Conservation (phyloP, 2,797 vertebrate genomes). For the Anas capensis region DNA sequence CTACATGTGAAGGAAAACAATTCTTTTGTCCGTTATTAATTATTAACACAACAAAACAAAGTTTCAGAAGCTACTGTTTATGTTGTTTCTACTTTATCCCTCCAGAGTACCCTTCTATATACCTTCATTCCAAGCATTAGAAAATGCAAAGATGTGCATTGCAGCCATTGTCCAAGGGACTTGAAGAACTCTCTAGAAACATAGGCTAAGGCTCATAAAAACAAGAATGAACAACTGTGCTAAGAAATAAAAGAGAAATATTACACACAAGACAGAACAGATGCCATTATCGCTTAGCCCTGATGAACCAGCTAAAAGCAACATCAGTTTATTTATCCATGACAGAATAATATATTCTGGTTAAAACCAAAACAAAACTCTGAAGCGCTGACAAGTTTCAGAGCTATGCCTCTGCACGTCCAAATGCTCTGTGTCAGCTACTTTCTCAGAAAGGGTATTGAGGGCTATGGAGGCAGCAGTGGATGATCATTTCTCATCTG, state of each 20-base stretch:
- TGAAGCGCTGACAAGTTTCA: not conserved
- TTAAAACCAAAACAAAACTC: not conserved
- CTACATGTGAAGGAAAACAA: not conserved
- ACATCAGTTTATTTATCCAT: constrained; percentile 24
- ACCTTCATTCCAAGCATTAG: constrained; percentile 30
- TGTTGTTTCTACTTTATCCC: constrained; percentile 46
- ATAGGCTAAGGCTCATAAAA: not conserved
- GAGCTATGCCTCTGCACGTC: not conserved
- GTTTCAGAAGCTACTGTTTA: constrained; percentile 39
- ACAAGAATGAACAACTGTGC: constrained; percentile 1
- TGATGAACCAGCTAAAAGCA: constrained; percentile 55
- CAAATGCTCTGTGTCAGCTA: not conserved
- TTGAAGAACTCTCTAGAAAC: constrained; percentile 52
- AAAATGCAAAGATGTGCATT: constrained; percentile 59
- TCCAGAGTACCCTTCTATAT: constrained; percentile 62
- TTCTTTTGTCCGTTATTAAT: constrained; percentile 43
- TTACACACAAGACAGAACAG: constrained; percentile 30
- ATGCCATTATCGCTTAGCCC: constrained; percentile 10
- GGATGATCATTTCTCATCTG: not conserved
- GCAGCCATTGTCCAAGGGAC: constrained; percentile 26
- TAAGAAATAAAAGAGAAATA: constrained; percentile 53
- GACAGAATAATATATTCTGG: constrained; percentile 12
- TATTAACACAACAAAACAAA: constrained; percentile 43
- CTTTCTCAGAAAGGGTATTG: not conserved
- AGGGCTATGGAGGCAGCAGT: not conserved